Evolutionary conservation across 2,797 vertebrate genomes (phyloP).

Genomic region (Spinus pinus): DNA sequence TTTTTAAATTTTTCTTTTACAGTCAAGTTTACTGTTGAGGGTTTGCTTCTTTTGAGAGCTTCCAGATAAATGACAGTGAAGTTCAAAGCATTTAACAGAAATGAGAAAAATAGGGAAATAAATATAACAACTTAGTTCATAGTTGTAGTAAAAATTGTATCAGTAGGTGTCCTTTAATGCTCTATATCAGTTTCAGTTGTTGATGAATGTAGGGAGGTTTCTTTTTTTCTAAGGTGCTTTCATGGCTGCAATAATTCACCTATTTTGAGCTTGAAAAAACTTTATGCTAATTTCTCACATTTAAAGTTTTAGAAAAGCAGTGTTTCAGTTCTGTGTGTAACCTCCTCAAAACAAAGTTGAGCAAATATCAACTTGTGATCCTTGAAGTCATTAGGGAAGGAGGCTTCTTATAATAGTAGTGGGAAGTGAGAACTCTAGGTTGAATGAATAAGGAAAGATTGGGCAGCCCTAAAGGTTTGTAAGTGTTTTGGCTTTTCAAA

Average conservation of each 20-base stretch:
- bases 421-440: neutral
- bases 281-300: neutral
- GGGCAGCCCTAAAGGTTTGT: neutral
- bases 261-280: neutral
- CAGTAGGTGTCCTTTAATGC: neutral
- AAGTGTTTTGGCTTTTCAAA: neutral
- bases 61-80: neutral
- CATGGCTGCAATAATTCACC: neutral
- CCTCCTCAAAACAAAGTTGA: neutral
- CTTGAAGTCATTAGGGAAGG: neutral
- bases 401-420: neutral
- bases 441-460: neutral
- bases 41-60: neutral
- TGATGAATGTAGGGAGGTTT: neutral
- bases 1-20: neutral
- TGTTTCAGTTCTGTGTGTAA: neutral
- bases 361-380: neutral
- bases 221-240: neutral
- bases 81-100: neutral
- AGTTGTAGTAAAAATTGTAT: accelerated
- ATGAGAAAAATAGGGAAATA: neutral
- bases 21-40: neutral
- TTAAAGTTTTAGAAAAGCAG: neutral
- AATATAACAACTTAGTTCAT: neutral
- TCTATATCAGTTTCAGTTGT: neutral